Percentiles rank a stretch among this genome's conserved stretches.
Conservation (phyloP, 2,888 invertebrate species). For the Trissolcus japonicus region DNA sequence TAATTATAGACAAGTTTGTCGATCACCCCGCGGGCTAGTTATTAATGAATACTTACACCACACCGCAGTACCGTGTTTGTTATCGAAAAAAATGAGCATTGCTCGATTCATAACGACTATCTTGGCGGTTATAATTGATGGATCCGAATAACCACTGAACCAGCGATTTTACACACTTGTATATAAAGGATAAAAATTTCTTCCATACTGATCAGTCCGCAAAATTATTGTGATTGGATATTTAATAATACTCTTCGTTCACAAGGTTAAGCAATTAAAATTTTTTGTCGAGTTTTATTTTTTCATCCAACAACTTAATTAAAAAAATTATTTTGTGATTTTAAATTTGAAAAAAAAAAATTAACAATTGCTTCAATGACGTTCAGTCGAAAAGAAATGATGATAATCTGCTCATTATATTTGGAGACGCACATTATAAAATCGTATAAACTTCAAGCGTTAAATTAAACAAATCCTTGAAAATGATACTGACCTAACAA, state of each 20-base stretch:
- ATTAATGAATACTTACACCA: not conserved
- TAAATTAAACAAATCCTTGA: constrained; percentile 44
- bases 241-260: constrained; percentile 11
- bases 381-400: not conserved
- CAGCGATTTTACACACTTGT: constrained; percentile 13
- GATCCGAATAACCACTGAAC: not conserved
- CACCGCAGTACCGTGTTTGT: constrained; percentile 6
- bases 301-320: too few relatives aligned
- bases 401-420: not conserved
- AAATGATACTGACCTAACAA: constrained; percentile 23
- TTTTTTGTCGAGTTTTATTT: too few relatives aligned
- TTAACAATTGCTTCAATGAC: too few relatives aligned
- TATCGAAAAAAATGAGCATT: constrained; percentile 7
- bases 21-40: not conserved
- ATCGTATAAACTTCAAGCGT: constrained; percentile 17
- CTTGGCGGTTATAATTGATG: constrained; percentile 24
- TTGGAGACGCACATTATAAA: not conserved
- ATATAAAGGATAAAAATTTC: constrained; percentile 20
- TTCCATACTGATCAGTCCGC: not conserved
- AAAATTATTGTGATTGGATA: constrained; percentile 3
- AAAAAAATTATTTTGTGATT: too few relatives aligned
- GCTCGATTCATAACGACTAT: constrained; percentile 14
- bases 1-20: not conserved
- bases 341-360: too few relatives aligned
- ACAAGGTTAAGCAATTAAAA: too few relatives aligned